phyloP scores from a whole-genome alignment of 2,113 vertebrate species.

The Aspiorhynchus laticeps region DNA sequence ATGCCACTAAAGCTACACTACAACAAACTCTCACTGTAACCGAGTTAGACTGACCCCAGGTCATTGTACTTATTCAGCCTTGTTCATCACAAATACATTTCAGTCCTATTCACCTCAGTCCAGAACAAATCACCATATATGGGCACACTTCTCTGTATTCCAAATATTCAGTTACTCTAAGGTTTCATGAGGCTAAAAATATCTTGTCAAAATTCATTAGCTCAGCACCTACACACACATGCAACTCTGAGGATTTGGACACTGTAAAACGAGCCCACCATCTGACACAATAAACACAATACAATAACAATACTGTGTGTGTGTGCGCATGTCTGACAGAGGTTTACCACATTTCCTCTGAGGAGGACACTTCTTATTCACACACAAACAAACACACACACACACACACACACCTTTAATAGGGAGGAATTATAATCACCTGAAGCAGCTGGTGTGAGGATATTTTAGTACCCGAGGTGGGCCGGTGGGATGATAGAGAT shows the following conservation, averaged over 20 bases:
- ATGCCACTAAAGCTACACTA: not conserved
- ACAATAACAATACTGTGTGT: not conserved
- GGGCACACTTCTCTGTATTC: slow-evolving; percentile 18
- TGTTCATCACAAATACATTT: slow-evolving; percentile 11
- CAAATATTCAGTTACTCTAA: slow-evolving; percentile 26
- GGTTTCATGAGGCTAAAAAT: slow-evolving; percentile 34
- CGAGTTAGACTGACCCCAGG: not conserved
- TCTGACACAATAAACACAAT: slow-evolving; percentile 33
- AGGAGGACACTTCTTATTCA: slow-evolving; percentile 20
- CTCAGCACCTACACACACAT: slow-evolving; percentile 8
- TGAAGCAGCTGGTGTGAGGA: not conserved
- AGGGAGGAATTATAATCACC: not conserved
- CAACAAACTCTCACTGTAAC: not conserved
- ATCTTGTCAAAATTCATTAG: slow-evolving; percentile 36
- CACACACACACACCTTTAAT: slow-evolving; percentile 20
- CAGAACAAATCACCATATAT: slow-evolving; percentile 32
- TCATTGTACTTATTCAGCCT: not conserved
- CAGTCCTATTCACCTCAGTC: not conserved
- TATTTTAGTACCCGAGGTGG: slow-evolving; percentile 6
- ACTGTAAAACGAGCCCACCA: not conserved
- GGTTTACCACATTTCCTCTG: slow-evolving; percentile 42
- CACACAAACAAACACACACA: not conserved
- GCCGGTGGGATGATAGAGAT: slow-evolving; percentile 8
- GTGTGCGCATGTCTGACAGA: slow-evolving; percentile 18
- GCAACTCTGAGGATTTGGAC: slow-evolving; percentile 10